Percentiles rank a stretch among this genome's conserved stretches.
phyloP scores from a whole-genome alignment of 2,888 invertebrate species.

The Lepidocyrtoides sp. region DNA sequence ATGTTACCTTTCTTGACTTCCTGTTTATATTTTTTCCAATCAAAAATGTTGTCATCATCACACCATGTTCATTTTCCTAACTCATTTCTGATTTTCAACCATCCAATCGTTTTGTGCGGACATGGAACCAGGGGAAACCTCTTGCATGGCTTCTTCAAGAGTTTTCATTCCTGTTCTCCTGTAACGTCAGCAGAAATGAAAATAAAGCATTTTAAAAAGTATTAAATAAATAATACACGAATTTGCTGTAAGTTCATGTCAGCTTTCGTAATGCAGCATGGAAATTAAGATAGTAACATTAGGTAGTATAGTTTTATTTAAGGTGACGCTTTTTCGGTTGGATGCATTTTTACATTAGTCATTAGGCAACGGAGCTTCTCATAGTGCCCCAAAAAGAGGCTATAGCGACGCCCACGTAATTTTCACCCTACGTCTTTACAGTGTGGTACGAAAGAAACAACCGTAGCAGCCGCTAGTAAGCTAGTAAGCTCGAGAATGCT shows the following conservation, averaged over 20 bases:
- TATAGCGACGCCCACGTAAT: neutral
- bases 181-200: slow-evolving; percentile 82
- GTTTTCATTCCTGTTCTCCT: slow-evolving; percentile 87
- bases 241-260: neutral
- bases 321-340: too few relatives aligned
- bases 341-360: too few relatives aligned
- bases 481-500: too few relatives aligned
- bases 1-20: neutral
- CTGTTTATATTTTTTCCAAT: neutral
- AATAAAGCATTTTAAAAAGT: slow-evolving; percentile 17
- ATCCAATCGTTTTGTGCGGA: slow-evolving; percentile 82
- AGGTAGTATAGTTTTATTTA: too few relatives aligned
- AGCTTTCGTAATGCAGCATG: neutral
- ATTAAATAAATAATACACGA: neutral
- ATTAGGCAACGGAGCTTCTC: neutral
- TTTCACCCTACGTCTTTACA: too few relatives aligned
- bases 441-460: too few relatives aligned
- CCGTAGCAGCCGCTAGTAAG: too few relatives aligned
- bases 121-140: slow-evolving; percentile 69
- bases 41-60: neutral
- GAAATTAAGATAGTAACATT: too few relatives aligned
- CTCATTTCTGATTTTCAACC: slow-evolving; percentile 80
- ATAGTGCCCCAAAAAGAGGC: neutral
- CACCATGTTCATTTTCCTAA: neutral
- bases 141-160: slow-evolving; percentile 61